These are phyloP conservation scores for Rostratula benghalensis DNA, from an alignment of 2,113 vertebrate genomes.

Conservation along the genomic window DNA sequence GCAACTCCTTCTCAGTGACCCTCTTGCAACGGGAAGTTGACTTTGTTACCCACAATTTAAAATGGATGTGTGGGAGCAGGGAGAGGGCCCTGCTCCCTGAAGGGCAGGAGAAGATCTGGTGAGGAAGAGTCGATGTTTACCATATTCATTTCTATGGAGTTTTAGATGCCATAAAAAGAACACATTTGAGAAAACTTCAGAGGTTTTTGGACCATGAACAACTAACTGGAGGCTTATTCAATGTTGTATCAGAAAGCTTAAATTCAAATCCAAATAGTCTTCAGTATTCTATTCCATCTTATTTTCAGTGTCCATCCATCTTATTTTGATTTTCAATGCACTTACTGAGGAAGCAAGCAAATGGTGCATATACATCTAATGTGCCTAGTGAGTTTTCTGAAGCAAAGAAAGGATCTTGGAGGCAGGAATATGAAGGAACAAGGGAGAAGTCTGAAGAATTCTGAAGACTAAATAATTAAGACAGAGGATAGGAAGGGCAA, in stretches of 20 bases:
- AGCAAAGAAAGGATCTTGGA: neutral
- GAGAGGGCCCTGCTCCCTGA: too few species aligned
- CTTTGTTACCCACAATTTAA: neutral
- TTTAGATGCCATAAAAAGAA: neutral
- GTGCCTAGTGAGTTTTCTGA: neutral
- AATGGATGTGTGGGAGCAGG: fast-evolving
- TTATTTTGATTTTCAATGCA: neutral
- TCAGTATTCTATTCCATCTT: too few species aligned
- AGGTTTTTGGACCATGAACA: neutral
- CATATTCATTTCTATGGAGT: neutral
- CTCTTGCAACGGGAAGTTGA: neutral
- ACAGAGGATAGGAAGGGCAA: neutral
- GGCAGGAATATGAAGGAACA: neutral
- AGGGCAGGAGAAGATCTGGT: neutral
- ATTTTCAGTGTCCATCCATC: neutral
- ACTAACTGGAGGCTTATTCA: neutral
- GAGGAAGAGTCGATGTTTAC: neutral
- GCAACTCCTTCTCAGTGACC: neutral
- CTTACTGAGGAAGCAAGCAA: neutral
- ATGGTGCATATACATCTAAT: neutral
- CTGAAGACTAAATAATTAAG: neutral
- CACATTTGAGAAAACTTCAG: neutral
- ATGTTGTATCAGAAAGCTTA: neutral
- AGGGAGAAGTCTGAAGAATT: neutral
- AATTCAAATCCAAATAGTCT: neutral